Base-by-base conservation (phyloP, 2,888 invertebrate genomes). In the Oligia latruncula region DNA sequence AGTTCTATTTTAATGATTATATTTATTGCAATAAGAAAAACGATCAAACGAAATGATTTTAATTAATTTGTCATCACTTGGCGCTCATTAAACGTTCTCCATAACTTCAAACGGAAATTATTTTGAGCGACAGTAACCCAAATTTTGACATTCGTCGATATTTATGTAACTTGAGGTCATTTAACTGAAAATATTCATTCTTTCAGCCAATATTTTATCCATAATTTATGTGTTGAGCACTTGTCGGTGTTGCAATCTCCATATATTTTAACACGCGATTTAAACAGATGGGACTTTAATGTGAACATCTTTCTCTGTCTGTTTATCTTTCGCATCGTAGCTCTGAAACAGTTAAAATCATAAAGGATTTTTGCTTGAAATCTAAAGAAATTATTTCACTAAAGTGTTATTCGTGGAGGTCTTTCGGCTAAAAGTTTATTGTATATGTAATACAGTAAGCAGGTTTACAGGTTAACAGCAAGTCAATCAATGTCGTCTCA, bases 51-150 rank as follows among this genome's bases (percentile, higher is more conserved):
- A 85, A 78, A 80, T 84, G 46, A 76, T 78, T 84, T 81, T 78
- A 85, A 81, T 85, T 85, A 81, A 85, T 84, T 64, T 67, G 29
- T 81, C 78, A 49, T 74, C 74, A 81, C 73, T 84, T 71, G 62
- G 58, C n/a, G 71, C 73, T 78, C 75, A 78, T 84, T 84, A 75
- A 84, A 78, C 81, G 78, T 75, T 65, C 52, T 60, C 64, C 62
- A 58, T 75, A 60, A 81, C 67, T 81, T 84, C 78, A 81, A 85
- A 84, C 60, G 81, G 66, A 64, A 58, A 60, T 81, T 60, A 76
- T 71, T 78, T 76, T 74, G 58, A 73, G 68, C 52, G 66, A 71
- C 74, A 74, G 20, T 76, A 70, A 71, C 64, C 78, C 40, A 70
- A 71, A 80, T 84, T 81, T 58, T 77, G 81, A 74, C 67, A 82